Evolutionary conservation across 2,113 vertebrate genomes (phyloP), one percentile per base, ranked within the genome.

Genomic region (Delphinapterus leucas): DNA sequence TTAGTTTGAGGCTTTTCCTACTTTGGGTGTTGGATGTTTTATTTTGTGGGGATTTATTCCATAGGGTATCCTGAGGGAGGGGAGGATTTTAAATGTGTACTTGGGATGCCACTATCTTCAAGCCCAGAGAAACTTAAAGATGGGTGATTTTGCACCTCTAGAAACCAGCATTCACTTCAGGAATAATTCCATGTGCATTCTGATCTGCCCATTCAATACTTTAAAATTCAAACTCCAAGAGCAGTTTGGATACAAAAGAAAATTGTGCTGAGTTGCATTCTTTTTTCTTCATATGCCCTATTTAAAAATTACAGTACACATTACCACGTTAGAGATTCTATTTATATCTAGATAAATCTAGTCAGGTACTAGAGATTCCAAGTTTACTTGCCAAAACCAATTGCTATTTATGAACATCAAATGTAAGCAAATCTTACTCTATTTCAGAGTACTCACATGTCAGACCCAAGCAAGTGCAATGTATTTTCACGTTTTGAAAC

Each of bases 361-460:
- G 25, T 10, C 17, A 53, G 8, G 7, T 82, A 44, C 6, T 25
- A 88, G 20, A 61, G 60, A 92, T 41, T 15, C 70, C 20, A 81
- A 96, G 25, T 9, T 93, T 95, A 97, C 73, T 25, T 91, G 65
- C 33, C 41, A 82, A 90, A 93, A 3, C 8, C 73, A 70, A 53
- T 38, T 68, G 65, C 49, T 20, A 28, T 92, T 96, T 86, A 68
- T 25, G 2, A 67, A 12, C 58, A 65, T 55, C 31, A 80, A 14
- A 55, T 49, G 11, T 44, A 89, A 84, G 55, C 20, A 97, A 86
- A 91, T 49, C 1, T 73, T 84, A 76, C 12, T 17, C n/a, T 68
- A 95, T 96, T 98, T 80, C 58, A 60, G 63, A 63, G n/a, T 41
- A 23, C 82, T 90, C 90, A 93, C 25, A 36, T 92, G 44, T 38